Conservation (phyloP, 2,113 vertebrate genomes). For the Nibea albiflora region DNA sequence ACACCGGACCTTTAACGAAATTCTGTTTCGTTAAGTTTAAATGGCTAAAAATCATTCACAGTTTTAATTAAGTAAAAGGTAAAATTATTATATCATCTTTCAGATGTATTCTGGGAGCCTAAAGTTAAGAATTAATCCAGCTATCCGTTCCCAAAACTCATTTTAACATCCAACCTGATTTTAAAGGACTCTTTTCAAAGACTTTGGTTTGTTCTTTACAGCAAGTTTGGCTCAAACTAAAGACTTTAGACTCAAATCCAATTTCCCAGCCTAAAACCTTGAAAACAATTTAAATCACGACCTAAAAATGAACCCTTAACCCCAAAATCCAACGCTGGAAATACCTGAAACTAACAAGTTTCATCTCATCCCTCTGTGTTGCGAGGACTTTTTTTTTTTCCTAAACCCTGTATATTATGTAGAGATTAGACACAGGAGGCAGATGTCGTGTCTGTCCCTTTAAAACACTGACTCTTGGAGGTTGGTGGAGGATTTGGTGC, state of each 20-base stretch:
- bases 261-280: not conserved
- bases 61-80: too few relatives aligned
- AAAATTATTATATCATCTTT: too few relatives aligned
- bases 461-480: constrained; percentile 69
- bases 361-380: not conserved
- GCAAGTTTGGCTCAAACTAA: not conserved
- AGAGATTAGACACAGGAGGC: not conserved
- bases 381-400: not conserved
- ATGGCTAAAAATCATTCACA: too few relatives aligned
- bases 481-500: constrained; percentile 65
- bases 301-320: not conserved
- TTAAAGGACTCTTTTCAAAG: not conserved
- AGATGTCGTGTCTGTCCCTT: constrained; percentile 74
- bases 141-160: not conserved
- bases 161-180: not conserved
- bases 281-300: not conserved
- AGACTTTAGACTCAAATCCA: not conserved
- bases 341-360: not conserved
- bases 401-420: too few relatives aligned
- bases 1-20: too few relatives aligned
- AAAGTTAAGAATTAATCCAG: too few relatives aligned
- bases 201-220: not conserved
- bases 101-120: too few relatives aligned
- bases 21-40: too few relatives aligned
- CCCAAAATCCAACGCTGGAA: not conserved